These are phyloP conservation scores for Yoshiicerus persimilis DNA, from an alignment of 1,140 invertebrate genomes.

Conservation along the genomic window DNA sequence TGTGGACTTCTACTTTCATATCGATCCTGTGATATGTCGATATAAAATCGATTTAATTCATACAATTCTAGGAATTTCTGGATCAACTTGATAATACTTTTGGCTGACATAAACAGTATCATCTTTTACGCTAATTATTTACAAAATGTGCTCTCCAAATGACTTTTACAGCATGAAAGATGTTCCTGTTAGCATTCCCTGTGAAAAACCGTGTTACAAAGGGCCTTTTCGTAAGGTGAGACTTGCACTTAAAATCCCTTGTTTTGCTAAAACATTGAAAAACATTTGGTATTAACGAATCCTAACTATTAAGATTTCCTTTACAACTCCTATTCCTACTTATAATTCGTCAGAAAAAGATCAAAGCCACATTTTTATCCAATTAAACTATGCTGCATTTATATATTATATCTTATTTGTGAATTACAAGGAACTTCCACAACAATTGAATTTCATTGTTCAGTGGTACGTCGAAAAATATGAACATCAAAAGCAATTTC, in stretches of 20 bases:
- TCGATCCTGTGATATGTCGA: no score
- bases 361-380: no score
- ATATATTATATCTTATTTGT: neutral
- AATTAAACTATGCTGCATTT: neutral
- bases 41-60: no score
- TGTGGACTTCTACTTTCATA: no score
- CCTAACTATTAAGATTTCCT: neutral
- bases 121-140: neutral
- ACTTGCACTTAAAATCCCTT: no score
- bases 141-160: neutral
- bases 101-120: no score
- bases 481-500: conserved; percentile 68
- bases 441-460: conserved; percentile 63
- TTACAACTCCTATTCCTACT: no score
- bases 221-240: conserved; percentile 20
- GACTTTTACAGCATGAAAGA: neutral
- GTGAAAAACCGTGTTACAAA: conserved; percentile 15
- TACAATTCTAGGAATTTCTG: no score
- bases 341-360: no score
- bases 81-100: no score
- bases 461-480: conserved; percentile 82
- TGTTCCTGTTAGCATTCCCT: conserved; percentile 4
- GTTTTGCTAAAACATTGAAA: neutral
- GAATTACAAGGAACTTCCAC: neutral
- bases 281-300: neutral